phyloP scores from a whole-genome alignment of 2,888 invertebrate species.

The Lasioglossum villosulum region DNA sequence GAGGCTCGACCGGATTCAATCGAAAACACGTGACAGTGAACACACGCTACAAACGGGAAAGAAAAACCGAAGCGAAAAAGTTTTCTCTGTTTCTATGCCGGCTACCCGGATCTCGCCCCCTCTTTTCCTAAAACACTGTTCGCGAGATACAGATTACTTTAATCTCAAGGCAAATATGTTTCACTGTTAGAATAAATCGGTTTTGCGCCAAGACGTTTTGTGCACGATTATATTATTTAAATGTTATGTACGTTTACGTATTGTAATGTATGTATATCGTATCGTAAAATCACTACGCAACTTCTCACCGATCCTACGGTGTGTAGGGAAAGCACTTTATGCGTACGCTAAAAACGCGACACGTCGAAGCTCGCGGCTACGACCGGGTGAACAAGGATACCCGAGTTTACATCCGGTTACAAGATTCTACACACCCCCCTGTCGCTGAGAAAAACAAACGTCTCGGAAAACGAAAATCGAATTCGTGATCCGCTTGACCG shows the following conservation, averaged over 20 bases:
- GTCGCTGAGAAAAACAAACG: not conserved
- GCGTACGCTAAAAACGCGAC: constrained; percentile 41
- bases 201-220: constrained; percentile 42
- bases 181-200: constrained; percentile 60
- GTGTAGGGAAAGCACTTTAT: constrained; percentile 50
- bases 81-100: constrained; percentile 20
- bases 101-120: constrained; percentile 9
- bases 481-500: constrained; percentile 13
- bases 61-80: constrained; percentile 9
- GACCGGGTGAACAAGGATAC: not conserved
- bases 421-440: not conserved
- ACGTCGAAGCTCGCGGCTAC: constrained; percentile 6
- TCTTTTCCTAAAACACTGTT: not conserved
- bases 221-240: constrained; percentile 15
- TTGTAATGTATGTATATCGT: constrained; percentile 12
- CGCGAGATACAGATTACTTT: constrained; percentile 50
- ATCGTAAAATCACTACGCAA: constrained; percentile 27
- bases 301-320: constrained; percentile 35
- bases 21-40: constrained; percentile 20
- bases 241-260: constrained; percentile 16
- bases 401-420: constrained; percentile 7
- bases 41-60: not conserved
- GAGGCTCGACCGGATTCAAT: constrained; percentile 20
- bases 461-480: constrained; percentile 3
- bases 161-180: constrained; percentile 72